A percentile compares a stretch with the other conserved stretches of the same genome.
These are phyloP conservation scores for Odontomachus brunneus DNA, from an alignment of 1,140 invertebrate species.

Conservation along the genomic window DNA sequence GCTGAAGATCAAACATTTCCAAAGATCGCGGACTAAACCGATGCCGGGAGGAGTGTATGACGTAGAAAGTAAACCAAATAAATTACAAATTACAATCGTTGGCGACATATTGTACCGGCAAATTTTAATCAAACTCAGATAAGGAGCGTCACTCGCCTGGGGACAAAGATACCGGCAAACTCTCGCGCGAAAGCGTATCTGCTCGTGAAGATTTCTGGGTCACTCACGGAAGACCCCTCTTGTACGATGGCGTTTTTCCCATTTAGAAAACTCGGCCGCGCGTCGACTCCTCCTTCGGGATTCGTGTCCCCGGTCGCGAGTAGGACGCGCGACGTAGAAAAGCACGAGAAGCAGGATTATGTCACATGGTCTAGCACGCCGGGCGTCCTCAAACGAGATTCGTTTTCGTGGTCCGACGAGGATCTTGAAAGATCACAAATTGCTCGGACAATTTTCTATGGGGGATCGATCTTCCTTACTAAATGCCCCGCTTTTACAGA, in stretches of 20 bases:
- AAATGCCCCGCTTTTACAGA: slow-evolving; percentile 46
- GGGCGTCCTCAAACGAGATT: slow-evolving; percentile 70
- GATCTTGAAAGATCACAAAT: slow-evolving; percentile 82
- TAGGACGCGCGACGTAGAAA: slow-evolving; percentile 61
- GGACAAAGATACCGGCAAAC: slow-evolving; percentile 12
- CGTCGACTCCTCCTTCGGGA: slow-evolving; percentile 44
- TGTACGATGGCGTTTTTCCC: slow-evolving; percentile 60
- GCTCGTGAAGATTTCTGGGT: slow-evolving; percentile 64
- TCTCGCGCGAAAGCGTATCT: slow-evolving; percentile 39
- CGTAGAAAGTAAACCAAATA: slow-evolving; percentile 12
- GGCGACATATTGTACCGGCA: slow-evolving; percentile 26
- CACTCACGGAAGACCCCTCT: slow-evolving; percentile 58
- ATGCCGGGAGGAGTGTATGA: background rate
- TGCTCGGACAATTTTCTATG: slow-evolving; percentile 83
- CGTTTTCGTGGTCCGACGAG: slow-evolving; percentile 73
- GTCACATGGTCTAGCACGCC: slow-evolving; percentile 80
- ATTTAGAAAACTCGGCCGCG: slow-evolving; percentile 61
- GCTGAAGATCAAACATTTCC: background rate
- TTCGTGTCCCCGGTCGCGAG: slow-evolving; percentile 48
- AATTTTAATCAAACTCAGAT: slow-evolving; percentile 66
- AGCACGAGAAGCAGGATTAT: slow-evolving; percentile 78
- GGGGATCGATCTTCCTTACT: slow-evolving; percentile 69
- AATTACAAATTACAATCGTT: slow-evolving; percentile 22
- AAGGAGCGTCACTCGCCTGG: slow-evolving; percentile 11
- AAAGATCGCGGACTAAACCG: background rate